Conservation (phyloP, 2,113 vertebrate genomes). For the Callopanchax toddi region DNA sequence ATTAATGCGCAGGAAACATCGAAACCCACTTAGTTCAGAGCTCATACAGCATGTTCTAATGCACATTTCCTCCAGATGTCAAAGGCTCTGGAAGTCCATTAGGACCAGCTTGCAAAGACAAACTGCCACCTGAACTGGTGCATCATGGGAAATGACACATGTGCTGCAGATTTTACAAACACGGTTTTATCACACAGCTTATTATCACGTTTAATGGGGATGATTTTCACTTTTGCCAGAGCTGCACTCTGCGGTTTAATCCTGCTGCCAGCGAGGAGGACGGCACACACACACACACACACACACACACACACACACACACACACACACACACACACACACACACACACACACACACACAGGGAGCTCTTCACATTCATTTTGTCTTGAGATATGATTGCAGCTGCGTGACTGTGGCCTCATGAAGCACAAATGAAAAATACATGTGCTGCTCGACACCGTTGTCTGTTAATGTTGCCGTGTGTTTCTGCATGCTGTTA, state of each 20-base stretch:
- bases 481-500: constrained; percentile 35
- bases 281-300: constrained; percentile 42
- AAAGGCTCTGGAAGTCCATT: constrained; percentile 45
- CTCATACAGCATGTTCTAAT: constrained; percentile 35
- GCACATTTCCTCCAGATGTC: constrained; percentile 39
- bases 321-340: constrained; percentile 35
- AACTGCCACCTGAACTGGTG: constrained; percentile 53
- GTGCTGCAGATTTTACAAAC: constrained; percentile 32
- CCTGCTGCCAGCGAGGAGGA: constrained; percentile 46
- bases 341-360: constrained; percentile 34
- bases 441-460: constrained; percentile 30
- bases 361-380: constrained; percentile 48
- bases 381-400: constrained; percentile 50
- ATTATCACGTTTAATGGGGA: constrained; percentile 62
- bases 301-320: constrained; percentile 49
- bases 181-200: constrained; percentile 49
- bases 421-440: constrained; percentile 49
- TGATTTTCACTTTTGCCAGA: constrained; percentile 48
- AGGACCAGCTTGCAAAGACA: constrained; percentile 40
- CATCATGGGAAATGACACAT: constrained; percentile 50
- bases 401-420: constrained; percentile 50
- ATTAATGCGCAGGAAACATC: constrained; percentile 48
- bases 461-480: constrained; percentile 53
- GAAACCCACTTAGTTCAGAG: constrained; percentile 35
- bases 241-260: constrained; percentile 49